Evolutionary conservation across 1,140 invertebrate species (phyloP).

Genomic region (Ceratosolen fusciceps): DNA sequence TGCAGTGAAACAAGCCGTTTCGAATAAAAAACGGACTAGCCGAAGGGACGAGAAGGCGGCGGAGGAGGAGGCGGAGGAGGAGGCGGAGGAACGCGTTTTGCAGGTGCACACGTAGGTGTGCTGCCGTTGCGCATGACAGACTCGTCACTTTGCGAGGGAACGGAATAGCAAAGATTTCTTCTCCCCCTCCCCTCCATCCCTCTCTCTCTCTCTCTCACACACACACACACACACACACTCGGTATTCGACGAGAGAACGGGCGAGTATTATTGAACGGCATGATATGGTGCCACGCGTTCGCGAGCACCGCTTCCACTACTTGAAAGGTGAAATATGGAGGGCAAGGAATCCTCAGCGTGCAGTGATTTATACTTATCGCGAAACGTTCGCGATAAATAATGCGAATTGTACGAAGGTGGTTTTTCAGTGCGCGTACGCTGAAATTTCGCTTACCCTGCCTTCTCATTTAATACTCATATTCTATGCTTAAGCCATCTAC

Average conservation of each 20-base stretch:
- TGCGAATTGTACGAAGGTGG: not conserved
- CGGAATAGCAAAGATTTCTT: slow-evolving; percentile 49
- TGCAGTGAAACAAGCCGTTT: not conserved
- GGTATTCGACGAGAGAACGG: not conserved
- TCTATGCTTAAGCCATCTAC: not conserved
- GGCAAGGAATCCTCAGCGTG: not conserved
- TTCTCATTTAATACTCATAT: slow-evolving; percentile 2
- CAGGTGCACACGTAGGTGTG: slow-evolving; percentile 55
- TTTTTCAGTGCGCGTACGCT: slow-evolving; percentile 1
- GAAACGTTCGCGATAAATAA: slow-evolving; percentile 18
- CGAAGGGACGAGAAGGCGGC: not conserved
- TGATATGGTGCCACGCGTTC: slow-evolving; percentile 6
- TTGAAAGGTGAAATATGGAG: slow-evolving; percentile 31
- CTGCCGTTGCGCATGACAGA: not conserved
- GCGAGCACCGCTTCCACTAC: not conserved
- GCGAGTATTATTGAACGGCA: not conserved
- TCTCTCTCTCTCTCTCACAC: not conserved
- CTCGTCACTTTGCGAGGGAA: slow-evolving; percentile 49
- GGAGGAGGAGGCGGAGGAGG: not conserved
- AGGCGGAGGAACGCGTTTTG: not conserved
- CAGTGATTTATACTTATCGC: slow-evolving; percentile 26
- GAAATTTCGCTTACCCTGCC: slow-evolving; percentile 2
- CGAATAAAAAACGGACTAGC: not conserved
- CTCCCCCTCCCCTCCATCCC: not conserved
- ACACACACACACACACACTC: too few species aligned